A percentile compares a stretch with the other conserved stretches of the same genome.
Evolutionary conservation across 2,797 vertebrate genomes (phyloP).

Genomic region (Pipistrellus kuhlii): DNA sequence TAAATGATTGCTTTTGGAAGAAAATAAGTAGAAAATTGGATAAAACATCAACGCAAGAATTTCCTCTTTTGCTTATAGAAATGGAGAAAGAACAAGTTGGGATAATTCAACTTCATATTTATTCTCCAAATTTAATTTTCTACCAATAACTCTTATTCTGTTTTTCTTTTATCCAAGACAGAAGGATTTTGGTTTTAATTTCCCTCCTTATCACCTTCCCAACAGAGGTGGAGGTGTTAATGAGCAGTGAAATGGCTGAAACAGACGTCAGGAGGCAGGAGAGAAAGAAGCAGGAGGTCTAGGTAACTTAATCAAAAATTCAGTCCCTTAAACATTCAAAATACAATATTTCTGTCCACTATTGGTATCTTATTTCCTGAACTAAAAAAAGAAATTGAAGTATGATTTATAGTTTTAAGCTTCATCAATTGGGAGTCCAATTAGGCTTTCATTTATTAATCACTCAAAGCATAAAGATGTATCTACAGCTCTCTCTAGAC

Average conservation of each 20-base stretch:
- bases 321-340: background rate
- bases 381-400: background rate
- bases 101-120: background rate
- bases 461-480: background rate
- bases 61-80: background rate
- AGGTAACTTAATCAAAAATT: background rate
- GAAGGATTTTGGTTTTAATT: constrained; percentile 20
- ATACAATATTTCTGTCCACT: background rate
- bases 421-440: background rate
- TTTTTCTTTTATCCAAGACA: background rate
- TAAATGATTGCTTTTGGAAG: background rate
- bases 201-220: background rate
- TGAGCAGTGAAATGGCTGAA: constrained; percentile 11
- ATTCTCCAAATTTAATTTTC: background rate
- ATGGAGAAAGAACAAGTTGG: background rate
- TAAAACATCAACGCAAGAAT: background rate
- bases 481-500: background rate
- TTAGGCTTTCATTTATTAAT: constrained; percentile 13
- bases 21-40: background rate
- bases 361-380: background rate
- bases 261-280: background rate
- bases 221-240: background rate
- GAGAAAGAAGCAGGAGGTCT: background rate
- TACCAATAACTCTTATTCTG: background rate
- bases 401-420: constrained; percentile 22